These are phyloP conservation scores for Pangasius mekongensis DNA, from an alignment of 2,797 vertebrate species.

Conservation along the genomic window DNA sequence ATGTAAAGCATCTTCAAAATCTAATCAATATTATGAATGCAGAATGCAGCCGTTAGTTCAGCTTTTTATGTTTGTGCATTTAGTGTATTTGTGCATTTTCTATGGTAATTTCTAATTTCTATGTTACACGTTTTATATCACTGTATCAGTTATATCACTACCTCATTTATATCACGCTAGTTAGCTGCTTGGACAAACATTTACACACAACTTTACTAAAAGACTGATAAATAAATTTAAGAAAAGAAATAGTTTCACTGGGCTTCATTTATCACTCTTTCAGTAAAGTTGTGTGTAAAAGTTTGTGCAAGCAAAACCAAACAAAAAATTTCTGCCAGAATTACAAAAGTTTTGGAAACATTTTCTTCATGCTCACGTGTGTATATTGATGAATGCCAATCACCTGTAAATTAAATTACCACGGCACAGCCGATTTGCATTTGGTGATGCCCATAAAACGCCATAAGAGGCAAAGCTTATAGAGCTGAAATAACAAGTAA, in stretches of 20 bases:
- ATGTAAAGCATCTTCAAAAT: constrained; percentile 76
- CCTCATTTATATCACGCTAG: neutral
- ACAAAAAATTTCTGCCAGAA: neutral
- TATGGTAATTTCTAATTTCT: neutral
- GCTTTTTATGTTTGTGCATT: neutral
- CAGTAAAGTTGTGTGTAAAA: neutral
- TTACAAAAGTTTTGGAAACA: neutral
- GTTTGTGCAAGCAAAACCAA: neutral
- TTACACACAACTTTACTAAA: too few relatives aligned
- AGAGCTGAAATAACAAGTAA: neutral
- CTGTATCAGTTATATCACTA: neutral
- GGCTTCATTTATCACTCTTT: neutral
- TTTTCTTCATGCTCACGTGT: neutral
- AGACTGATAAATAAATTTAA: neutral
- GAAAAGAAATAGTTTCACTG: neutral
- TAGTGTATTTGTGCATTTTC: neutral
- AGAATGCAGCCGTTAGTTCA: neutral
- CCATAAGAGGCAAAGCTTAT: neutral
- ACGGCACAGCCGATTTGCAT: neutral
- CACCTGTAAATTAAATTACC: neutral
- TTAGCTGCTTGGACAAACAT: neutral
- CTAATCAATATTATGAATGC: neutral
- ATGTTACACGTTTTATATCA: neutral
- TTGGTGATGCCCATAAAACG: neutral
- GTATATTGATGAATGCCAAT: neutral